Evolutionary conservation across 2,888 invertebrate species (phyloP).

Genomic region (Cordylochernes scorpioides): DNA sequence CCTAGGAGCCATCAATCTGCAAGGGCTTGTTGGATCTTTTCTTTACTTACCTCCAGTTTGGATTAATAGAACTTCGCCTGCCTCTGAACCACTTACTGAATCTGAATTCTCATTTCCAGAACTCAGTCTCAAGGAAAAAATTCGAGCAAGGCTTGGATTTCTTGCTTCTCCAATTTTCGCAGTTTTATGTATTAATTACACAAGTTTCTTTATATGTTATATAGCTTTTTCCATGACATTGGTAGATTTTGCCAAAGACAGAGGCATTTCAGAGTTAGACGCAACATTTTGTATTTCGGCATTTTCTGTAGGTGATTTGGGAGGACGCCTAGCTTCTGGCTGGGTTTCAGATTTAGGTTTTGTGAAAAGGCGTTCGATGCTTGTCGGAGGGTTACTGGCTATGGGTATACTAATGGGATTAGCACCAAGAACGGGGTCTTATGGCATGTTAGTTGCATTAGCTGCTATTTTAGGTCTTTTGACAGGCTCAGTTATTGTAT

Average conservation of each 20-base stretch:
- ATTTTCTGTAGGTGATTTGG: constrained; percentile 12
- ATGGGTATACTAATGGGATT: constrained; percentile 10
- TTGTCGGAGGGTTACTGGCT: constrained; percentile 6
- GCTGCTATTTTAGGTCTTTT: constrained; percentile 11
- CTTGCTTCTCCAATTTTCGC: background rate
- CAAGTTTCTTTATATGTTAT: background rate
- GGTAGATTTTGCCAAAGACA: constrained; percentile 9
- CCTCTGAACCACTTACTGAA: too few species aligned
- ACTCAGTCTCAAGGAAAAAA: background rate
- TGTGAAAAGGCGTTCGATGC: constrained; percentile 7
- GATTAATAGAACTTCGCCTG: too few species aligned
- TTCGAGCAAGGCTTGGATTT: background rate
- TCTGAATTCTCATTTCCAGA: too few species aligned
- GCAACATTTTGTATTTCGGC: constrained; percentile 12
- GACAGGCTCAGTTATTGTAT: constrained; percentile 13
- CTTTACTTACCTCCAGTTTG: constrained; percentile 3
- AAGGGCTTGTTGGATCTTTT: constrained; percentile 8
- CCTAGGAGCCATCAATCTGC: constrained; percentile 7
- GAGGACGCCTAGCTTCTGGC: constrained; percentile 11
- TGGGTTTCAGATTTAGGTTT: constrained; percentile 12
- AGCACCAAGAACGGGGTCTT: constrained; percentile 6
- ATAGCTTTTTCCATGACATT: constrained; percentile 1
- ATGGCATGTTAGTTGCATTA: constrained; percentile 6
- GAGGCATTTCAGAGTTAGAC: constrained; percentile 6
- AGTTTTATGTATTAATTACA: background rate